phyloP scores from a whole-genome alignment of 2,113 vertebrate species.

The Rallus limicola region DNA sequence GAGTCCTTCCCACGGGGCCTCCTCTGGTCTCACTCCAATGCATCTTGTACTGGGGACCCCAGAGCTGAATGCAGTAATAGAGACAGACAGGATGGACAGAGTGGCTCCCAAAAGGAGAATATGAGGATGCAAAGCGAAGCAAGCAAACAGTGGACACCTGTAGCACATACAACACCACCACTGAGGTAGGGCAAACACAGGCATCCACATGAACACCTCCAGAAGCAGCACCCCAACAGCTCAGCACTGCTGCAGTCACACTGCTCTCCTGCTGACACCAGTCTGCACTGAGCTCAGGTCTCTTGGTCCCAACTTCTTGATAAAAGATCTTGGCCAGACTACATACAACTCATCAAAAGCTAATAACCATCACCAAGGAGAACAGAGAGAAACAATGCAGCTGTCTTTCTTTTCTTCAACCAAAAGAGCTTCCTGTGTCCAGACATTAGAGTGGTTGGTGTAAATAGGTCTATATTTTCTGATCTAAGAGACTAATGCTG shows the following conservation, averaged over 20 bases:
- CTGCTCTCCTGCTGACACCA: neutral
- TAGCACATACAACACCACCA: neutral
- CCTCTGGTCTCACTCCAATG: no score
- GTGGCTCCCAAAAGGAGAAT: neutral
- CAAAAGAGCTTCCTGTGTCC: neutral
- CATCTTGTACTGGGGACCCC: no score
- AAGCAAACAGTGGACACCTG: neutral
- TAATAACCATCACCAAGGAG: neutral
- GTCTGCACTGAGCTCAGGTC: neutral
- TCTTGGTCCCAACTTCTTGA: neutral
- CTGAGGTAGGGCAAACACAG: neutral
- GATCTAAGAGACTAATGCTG: neutral
- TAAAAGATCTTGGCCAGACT: neutral
- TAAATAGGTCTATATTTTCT: neutral
- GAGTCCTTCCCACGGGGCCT: no score
- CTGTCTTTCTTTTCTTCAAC: neutral
- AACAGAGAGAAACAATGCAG: neutral
- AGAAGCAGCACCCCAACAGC: neutral
- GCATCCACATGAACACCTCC: neutral
- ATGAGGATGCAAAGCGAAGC: neutral
- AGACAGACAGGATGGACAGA: neutral
- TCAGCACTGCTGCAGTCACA: neutral
- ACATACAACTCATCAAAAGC: fast-evolving
- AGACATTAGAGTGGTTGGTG: neutral
- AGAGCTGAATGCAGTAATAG: no score